Conservation (phyloP, 2,113 vertebrate species). For the Nannobrachium achirus region DNA sequence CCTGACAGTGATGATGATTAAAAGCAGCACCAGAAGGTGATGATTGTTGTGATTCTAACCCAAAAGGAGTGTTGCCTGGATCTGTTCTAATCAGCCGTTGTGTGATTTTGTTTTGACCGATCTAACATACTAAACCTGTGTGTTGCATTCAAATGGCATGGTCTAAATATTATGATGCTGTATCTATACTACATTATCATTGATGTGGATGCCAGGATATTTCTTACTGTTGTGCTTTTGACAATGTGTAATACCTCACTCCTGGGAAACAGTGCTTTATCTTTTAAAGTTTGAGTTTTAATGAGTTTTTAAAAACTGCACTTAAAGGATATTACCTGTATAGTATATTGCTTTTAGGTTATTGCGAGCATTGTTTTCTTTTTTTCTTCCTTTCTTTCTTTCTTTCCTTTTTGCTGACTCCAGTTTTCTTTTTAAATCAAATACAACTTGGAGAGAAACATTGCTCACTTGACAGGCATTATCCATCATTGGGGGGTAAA, state of each 20-base stretch:
- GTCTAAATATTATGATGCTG: neutral
- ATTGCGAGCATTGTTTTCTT: neutral
- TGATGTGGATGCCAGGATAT: neutral
- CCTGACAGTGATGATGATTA: slow-evolving; percentile 91
- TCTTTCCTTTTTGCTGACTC: slow-evolving; percentile 7
- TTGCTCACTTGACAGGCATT: neutral
- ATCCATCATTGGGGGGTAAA: slow-evolving; percentile 2
- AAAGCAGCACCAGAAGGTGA: slow-evolving; percentile 75
- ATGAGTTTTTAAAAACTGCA: neutral
- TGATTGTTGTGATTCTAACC: slow-evolving; percentile 76
- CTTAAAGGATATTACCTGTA: neutral
- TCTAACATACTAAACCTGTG: slow-evolving; percentile 41
- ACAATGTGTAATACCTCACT: neutral
- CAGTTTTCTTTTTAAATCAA: slow-evolving; percentile 12
- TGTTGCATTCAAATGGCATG: slow-evolving; percentile 3
- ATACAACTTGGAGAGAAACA: neutral
- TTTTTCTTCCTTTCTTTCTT: neutral
- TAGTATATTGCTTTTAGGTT: neutral
- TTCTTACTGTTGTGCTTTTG: neutral
- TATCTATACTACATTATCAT: neutral
- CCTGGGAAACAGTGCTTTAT: too few relatives aligned
- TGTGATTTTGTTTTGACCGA: neutral
- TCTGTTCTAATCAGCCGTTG: too few relatives aligned
- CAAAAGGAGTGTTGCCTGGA: slow-evolving; percentile 12
- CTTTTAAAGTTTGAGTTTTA: neutral